phyloP scores from a whole-genome alignment of 2,888 invertebrate species.

The Carpatolechia fugitivella region DNA sequence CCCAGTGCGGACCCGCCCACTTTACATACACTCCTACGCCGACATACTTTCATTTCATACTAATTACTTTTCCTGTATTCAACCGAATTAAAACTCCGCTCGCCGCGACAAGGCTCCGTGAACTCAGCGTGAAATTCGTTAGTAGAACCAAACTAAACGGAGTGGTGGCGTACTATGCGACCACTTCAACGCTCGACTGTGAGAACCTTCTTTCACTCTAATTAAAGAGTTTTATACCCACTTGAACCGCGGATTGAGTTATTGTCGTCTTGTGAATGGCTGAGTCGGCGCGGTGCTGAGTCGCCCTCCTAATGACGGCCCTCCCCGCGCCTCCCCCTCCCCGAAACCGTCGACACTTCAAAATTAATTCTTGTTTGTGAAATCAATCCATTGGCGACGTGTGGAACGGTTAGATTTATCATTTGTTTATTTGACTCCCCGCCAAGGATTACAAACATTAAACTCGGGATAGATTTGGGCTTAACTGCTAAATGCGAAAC shows the following conservation, averaged over 20 bases:
- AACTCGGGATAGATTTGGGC: not conserved
- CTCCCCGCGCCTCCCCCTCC: not conserved
- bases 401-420: too few species aligned
- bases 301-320: not conserved
- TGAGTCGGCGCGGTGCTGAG: constrained; percentile 6
- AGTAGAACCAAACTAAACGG: too few species aligned
- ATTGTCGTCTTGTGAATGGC: not conserved
- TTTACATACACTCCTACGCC: too few species aligned
- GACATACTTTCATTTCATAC: too few species aligned
- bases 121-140: too few species aligned
- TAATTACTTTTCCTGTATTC: too few species aligned
- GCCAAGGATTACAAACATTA: not conserved
- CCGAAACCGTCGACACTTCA: constrained; percentile 18
- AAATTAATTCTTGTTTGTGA: constrained; percentile 26
- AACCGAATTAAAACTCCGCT: too few species aligned
- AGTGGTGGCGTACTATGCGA: too few species aligned
- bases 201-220: constrained; percentile 1
- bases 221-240: constrained; percentile 4
- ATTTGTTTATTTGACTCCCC: constrained; percentile 18
- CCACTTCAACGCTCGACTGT: not conserved
- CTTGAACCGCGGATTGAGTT: constrained; percentile 5
- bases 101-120: too few species aligned
- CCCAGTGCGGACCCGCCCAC: too few species aligned
- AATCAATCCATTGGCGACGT: constrained; percentile 19
- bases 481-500: too few species aligned